Percentiles rank a stretch among this genome's conserved stretches.
Evolutionary conservation across 2,888 invertebrate species (phyloP).

Genomic region (Pseudanteris insignis): DNA sequence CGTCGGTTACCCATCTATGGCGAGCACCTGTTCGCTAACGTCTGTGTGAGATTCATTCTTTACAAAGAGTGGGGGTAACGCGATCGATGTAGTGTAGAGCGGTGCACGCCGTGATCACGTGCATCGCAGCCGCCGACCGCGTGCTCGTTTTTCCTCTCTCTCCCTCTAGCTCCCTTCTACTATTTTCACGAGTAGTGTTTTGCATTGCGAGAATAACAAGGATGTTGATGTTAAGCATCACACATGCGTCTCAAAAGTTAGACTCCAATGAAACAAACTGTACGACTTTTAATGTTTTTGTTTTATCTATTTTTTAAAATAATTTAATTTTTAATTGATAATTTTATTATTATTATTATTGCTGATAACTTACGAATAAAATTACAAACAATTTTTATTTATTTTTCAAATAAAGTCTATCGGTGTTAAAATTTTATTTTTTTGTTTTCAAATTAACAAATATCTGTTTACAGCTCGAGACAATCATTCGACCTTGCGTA

Average conservation of each 20-base stretch:
- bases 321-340: too few species aligned
- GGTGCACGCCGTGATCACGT: conserved; percentile 57
- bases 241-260: too few species aligned
- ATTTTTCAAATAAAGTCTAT: not conserved
- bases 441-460: too few species aligned
- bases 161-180: conserved; percentile 43
- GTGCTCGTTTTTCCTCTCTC: conserved; percentile 54
- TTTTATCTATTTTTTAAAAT: too few species aligned
- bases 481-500: too few species aligned
- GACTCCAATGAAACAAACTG: too few species aligned
- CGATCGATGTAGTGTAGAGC: conserved; percentile 61
- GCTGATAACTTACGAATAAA: too few species aligned
- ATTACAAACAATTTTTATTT: too few species aligned
- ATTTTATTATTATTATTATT: too few species aligned
- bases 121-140: conserved; percentile 64
- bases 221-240: conserved; percentile 29
- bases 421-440: too few species aligned
- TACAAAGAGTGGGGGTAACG: conserved; percentile 48
- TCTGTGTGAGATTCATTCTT: conserved; percentile 41
- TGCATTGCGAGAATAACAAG: conserved; percentile 26
- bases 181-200: conserved; percentile 39
- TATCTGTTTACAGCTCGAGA: too few species aligned
- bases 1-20: conserved; percentile 23
- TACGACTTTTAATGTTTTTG: too few species aligned
- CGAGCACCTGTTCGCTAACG: conserved; percentile 27